Evolutionary conservation across 2,888 invertebrate species (phyloP), one percentile per base, ranked within the genome.

Genomic region (Tigriopus californicus): DNA sequence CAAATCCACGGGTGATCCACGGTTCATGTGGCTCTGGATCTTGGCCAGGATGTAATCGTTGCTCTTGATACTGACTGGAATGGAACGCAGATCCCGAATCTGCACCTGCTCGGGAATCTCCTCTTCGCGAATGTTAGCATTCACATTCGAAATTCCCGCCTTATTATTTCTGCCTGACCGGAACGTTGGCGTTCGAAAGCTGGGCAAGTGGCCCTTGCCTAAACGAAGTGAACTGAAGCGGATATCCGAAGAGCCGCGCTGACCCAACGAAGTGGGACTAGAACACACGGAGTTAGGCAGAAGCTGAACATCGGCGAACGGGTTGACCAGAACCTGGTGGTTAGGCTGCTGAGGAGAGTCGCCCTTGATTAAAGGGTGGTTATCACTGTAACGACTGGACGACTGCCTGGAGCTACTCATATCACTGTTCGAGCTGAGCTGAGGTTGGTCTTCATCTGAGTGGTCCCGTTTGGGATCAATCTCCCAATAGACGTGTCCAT

Each of bases 401-500:
- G 22, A 22, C 15, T 59, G 59, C 24, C 59, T 40, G 22, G 44
- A 44, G 46, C 41, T 46, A 44, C 18, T 33, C 33, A 33, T 33
- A 33, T 33, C 33, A 33, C 33, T 33, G 33, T 33, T 33, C 33
- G 33, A 33, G 33, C 33, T 33, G 49, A 22, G 12, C 20, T 15
- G 22, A 22, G 49, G 12, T 5, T 15, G 13, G 5, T 15, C 49
- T 33, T 53, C 18, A 22, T 13, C 51, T 18, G 20, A 22, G 15
- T 24, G 13, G 22, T 49, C 51, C 51, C 20, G 33, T 49, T 58
- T 53, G n/a, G 59, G 59, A 18, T 59, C 49, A n/a, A 59, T 59
- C 24, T 59, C 59, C 48, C 52, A 59, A 42, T 59, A 59, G 25
- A 59, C 52, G 41, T 59, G 59, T 8, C 59, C 59, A 41, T 59